Base-by-base conservation (phyloP, 1,140 invertebrate genomes). In the Zaprionus ornatus region DNA sequence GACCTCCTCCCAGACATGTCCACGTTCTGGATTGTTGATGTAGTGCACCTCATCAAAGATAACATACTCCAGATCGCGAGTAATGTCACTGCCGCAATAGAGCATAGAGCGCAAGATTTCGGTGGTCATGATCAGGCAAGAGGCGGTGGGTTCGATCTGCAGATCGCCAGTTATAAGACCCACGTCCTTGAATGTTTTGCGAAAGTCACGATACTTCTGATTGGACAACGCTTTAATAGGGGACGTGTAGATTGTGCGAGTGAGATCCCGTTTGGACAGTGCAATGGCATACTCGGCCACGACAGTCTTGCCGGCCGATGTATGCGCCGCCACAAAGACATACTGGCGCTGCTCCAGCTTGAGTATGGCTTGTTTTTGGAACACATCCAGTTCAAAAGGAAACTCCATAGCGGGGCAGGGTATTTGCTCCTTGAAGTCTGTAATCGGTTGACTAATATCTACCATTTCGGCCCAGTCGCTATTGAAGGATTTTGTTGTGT, bases 21-120 rank as follows among this genome's bases (percentile, higher is more conserved):
- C 99, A 80, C 99, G 94, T 95, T 99, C 98, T 59, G 96, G 95
- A 94, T 99, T 98, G 93, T 99, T 99, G 55, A 99, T 98, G 90
- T 99, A 99, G 93, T 99, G 99, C 25, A 99, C 98, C 94, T 99
- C 99, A 93, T 99, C 99, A 93, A 99, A 99, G 82, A 99, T 98
- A 3, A 99, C 99, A 95, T 98, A 99, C 92, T 99, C 99, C 54
- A 99, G 94, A 93, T 99, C 99, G 63, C 98, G 94, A 3, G 99
- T 96, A 61, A 98, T 96, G 90, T 99, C 98, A 64, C 98, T 98
- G 21, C 97, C 98, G 90, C 98, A 97, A 91, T 99, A 99, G 2
- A 99, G 92, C 98, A 99, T 99, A 0, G 98, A 99, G 72, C 98
- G 95, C 15, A 99, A 93, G 90, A 99, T 99, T 95, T 99, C 99